phyloP scores from a whole-genome alignment of 2,888 invertebrate genomes.

The Vanessa cardui region DNA sequence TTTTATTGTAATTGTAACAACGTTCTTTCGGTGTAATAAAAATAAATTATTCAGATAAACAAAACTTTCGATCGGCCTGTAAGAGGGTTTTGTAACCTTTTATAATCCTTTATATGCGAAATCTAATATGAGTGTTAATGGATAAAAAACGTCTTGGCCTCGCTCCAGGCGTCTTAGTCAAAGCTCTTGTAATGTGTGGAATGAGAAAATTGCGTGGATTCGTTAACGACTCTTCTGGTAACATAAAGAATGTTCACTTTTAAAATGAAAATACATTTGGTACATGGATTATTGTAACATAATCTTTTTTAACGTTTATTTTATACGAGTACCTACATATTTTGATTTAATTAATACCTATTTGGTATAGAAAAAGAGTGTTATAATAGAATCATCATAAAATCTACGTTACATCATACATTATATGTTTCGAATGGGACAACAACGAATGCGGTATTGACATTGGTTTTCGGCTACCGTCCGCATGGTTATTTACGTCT shows the following conservation, averaged over 20 bases:
- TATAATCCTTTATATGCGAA: slow-evolving; percentile 1
- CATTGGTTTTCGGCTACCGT: slow-evolving; percentile 57
- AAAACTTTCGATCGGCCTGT: too few species aligned
- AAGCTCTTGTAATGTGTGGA: slow-evolving; percentile 30
- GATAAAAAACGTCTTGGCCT: slow-evolving; percentile 31
- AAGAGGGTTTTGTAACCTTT: not conserved
- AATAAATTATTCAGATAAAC: too few species aligned
- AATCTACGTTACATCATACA: not conserved
- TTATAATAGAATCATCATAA: not conserved
- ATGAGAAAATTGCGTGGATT: slow-evolving; percentile 33
- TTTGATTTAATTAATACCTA: too few species aligned
- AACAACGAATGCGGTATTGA: slow-evolving; percentile 55
- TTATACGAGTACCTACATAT: not conserved
- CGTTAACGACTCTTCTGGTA: slow-evolving; percentile 5
- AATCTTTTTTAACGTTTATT: not conserved
- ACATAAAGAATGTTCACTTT: not conserved
- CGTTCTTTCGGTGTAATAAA: too few species aligned
- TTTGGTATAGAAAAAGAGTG: not conserved
- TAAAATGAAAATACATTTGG: not conserved
- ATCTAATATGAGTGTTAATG: slow-evolving; percentile 31
- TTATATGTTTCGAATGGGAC: slow-evolving; percentile 13
- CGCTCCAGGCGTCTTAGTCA: slow-evolving; percentile 16
- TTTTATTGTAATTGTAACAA: too few species aligned
- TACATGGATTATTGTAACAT: not conserved
- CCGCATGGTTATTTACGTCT: slow-evolving; percentile 67